Conservation (phyloP, 2,113 vertebrate genomes). For the Tyto alba region DNA sequence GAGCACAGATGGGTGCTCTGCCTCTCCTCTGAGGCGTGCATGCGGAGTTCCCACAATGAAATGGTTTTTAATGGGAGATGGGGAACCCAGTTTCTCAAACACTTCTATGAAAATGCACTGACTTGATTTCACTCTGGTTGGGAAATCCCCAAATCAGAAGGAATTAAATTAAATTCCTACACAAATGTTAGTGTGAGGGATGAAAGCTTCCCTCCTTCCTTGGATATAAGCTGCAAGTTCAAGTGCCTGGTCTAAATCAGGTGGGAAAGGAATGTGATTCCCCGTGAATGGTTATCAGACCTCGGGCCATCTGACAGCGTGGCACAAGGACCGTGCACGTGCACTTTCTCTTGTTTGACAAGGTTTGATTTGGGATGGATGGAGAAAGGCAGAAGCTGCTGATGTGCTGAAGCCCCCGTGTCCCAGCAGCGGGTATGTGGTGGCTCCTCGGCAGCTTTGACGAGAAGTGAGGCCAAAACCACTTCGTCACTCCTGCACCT, state of each 20-base stretch:
- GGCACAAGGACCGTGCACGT: fast-evolving
- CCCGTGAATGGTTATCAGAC: background rate
- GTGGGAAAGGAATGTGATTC: background rate
- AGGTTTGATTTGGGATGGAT: background rate
- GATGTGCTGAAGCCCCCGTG: fast-evolving
- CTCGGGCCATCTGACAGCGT: fast-evolving
- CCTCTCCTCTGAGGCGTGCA: background rate
- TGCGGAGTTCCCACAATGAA: background rate
- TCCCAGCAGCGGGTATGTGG: fast-evolving
- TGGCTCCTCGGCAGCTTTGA: background rate
- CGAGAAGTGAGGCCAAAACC: background rate
- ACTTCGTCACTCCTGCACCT: background rate
- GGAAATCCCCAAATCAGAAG: background rate
- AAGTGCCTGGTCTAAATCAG: background rate
- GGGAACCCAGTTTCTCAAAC: background rate
- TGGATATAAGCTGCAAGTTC: background rate
- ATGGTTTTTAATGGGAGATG: background rate
- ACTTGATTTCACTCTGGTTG: background rate
- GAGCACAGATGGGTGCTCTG: background rate
- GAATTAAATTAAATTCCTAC: background rate
- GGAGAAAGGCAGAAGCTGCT: background rate
- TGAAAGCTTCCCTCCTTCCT: background rate
- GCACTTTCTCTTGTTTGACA: fast-evolving
- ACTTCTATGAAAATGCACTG: background rate
- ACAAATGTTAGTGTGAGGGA: background rate